phyloP scores from a whole-genome alignment of 2,888 invertebrate species.

The Gastrophysa polygoni region DNA sequence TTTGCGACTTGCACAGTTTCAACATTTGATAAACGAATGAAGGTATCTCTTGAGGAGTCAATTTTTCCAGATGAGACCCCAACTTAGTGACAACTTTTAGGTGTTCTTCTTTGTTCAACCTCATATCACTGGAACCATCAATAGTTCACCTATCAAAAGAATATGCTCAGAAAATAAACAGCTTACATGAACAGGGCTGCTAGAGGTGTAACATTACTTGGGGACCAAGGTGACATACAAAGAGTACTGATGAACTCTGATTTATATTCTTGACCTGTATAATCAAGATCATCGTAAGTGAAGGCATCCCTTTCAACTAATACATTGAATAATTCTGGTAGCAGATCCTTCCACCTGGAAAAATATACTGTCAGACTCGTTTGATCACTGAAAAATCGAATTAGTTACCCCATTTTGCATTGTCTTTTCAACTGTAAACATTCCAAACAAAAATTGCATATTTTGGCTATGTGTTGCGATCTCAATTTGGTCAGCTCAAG shows the following conservation, averaged over 20 bases:
- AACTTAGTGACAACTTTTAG: slow-evolving; percentile 67
- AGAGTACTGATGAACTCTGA: slow-evolving; percentile 65
- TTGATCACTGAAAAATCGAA: background rate
- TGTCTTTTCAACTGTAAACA: slow-evolving; percentile 62
- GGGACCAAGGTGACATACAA: slow-evolving; percentile 66
- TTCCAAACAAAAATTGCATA: slow-evolving; percentile 64
- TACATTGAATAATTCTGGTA: slow-evolving; percentile 67
- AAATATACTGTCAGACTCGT: background rate
- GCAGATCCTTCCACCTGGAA: slow-evolving; percentile 70
- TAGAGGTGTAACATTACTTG: slow-evolving; percentile 66
- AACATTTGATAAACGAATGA: slow-evolving; percentile 71
- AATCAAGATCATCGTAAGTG: slow-evolving; percentile 64
- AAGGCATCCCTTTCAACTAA: slow-evolving; percentile 62
- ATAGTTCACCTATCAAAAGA: background rate
- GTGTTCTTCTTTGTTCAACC: slow-evolving; percentile 65
- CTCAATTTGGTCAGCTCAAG: slow-evolving; percentile 61
- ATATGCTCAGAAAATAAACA: background rate
- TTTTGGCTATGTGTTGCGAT: slow-evolving; percentile 61
- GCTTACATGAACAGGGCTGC: slow-evolving; percentile 71
- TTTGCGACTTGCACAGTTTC: slow-evolving; percentile 62
- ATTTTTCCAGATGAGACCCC: slow-evolving; percentile 64
- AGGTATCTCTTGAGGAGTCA: slow-evolving; percentile 68
- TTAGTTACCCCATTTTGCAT: slow-evolving; percentile 58
- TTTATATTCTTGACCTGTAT: slow-evolving; percentile 67
- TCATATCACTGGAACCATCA: slow-evolving; percentile 62